Evolutionary conservation across 2,797 vertebrate species (phyloP).

Genomic region (Chaenodraco wilsoni): DNA sequence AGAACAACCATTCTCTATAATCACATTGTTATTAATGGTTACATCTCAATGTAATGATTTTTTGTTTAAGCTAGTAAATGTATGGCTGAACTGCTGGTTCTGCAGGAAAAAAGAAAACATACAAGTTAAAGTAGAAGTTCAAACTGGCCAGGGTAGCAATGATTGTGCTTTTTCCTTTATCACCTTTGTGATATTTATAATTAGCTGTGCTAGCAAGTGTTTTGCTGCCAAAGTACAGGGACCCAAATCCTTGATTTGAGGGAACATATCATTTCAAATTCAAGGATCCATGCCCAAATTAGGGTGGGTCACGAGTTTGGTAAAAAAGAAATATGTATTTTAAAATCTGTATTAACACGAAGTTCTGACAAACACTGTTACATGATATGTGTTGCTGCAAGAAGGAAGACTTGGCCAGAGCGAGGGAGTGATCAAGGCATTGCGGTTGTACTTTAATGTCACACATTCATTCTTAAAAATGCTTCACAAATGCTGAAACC

Average conservation of each 20-base stretch:
- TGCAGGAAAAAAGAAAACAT: constrained; percentile 21
- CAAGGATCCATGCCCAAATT: background rate
- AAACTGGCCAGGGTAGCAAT: constrained; percentile 2
- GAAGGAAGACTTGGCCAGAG: background rate
- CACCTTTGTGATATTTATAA: background rate
- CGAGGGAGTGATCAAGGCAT: background rate
- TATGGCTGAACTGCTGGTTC: constrained; percentile 46
- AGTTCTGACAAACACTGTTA: background rate
- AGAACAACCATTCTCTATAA: constrained; percentile 31
- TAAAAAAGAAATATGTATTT: background rate
- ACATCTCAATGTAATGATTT: constrained; percentile 6
- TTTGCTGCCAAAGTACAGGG: background rate
- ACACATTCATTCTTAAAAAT: background rate
- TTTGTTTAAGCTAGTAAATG: background rate
- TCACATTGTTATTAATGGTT: background rate
- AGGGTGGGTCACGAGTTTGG: background rate
- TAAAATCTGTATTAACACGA: background rate
- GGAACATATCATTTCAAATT: background rate
- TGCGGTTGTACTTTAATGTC: background rate
- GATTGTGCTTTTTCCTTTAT: background rate
- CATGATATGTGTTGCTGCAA: background rate
- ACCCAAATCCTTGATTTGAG: background rate
- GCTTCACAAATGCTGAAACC: constrained; percentile 1
- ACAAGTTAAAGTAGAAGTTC: background rate
- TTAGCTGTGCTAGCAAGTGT: background rate